These are phyloP conservation scores for Fragum whitleyi DNA, from an alignment of 2,888 invertebrate genomes.

Conservation along the genomic window DNA sequence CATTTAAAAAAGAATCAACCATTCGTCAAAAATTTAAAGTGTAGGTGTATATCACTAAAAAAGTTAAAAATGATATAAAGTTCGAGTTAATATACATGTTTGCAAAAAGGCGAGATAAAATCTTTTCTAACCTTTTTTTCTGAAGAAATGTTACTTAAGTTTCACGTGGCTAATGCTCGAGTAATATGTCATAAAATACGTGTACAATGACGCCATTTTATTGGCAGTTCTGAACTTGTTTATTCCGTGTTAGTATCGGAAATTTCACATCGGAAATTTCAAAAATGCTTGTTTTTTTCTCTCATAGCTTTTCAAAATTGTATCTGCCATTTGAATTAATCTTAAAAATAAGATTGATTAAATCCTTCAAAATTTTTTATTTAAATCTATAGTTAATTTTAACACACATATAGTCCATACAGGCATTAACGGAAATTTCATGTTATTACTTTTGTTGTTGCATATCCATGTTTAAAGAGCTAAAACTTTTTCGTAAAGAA, in stretches of 20 bases:
- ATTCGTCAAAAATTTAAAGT: neutral
- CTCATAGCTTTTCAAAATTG: neutral
- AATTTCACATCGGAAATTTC: neutral
- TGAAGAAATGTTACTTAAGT: neutral
- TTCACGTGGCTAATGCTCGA: neutral
- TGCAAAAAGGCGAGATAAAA: neutral
- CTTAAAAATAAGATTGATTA: neutral
- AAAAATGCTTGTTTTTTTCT: neutral
- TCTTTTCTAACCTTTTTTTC: constrained; percentile 1
- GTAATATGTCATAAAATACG: neutral
- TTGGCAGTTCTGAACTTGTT: too few species aligned
- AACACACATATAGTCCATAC: neutral
- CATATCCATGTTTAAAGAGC: too few species aligned
- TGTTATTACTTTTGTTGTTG: neutral
- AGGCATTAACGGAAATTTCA: neutral
- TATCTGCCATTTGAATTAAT: neutral
- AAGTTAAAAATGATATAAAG: neutral
- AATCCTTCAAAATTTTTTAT: neutral
- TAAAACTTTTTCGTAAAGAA: neutral
- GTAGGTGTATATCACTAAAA: neutral
- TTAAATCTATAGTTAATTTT: neutral
- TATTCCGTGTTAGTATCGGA: too few species aligned
- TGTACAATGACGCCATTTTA: too few species aligned
- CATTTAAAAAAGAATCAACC: neutral
- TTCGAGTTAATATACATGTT: neutral